phyloP scores from a whole-genome alignment of 2,888 invertebrate species.

The Drosophila nr. fundita region DNA sequence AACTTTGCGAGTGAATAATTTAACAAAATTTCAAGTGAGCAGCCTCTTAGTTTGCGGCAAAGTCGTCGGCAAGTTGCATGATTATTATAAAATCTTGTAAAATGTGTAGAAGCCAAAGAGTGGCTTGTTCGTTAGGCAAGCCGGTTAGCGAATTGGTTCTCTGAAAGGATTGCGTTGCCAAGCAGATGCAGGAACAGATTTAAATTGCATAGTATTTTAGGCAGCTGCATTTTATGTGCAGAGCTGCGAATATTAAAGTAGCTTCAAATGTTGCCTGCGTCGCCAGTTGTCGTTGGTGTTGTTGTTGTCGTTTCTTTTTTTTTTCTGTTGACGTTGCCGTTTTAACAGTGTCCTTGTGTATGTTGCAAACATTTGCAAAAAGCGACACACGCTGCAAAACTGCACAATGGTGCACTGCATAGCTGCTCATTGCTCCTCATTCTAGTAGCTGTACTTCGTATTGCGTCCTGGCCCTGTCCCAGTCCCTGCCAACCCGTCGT shows the following conservation, averaged over 20 bases:
- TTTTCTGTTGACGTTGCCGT: constrained; percentile 41
- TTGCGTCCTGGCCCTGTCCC: constrained; percentile 15
- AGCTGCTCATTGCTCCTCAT: constrained; percentile 50
- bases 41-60: constrained; percentile 21
- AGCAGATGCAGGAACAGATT: constrained; percentile 43
- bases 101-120: constrained; percentile 18
- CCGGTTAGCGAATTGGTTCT: constrained; percentile 46
- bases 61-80: constrained; percentile 37
- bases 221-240: constrained; percentile 67
- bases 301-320: constrained; percentile 39
- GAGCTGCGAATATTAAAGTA: constrained; percentile 72
- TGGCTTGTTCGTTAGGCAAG: constrained; percentile 31
- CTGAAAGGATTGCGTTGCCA: constrained; percentile 35
- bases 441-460: constrained; percentile 41
- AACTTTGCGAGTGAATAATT: constrained; percentile 33
- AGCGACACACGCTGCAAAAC: constrained; percentile 79
- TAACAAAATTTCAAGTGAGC: constrained; percentile 11
- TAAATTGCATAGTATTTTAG: constrained; percentile 45
- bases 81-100: constrained; percentile 39
- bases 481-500: background rate
- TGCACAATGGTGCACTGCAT: constrained; percentile 64
- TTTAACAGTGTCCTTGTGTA: constrained; percentile 45
- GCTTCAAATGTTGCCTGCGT: constrained; percentile 58
- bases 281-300: constrained; percentile 28
- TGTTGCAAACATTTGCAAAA: constrained; percentile 73